These are phyloP conservation scores for Cygnus buccinator DNA, from an alignment of 2,113 vertebrate genomes.

Conservation along the genomic window DNA sequence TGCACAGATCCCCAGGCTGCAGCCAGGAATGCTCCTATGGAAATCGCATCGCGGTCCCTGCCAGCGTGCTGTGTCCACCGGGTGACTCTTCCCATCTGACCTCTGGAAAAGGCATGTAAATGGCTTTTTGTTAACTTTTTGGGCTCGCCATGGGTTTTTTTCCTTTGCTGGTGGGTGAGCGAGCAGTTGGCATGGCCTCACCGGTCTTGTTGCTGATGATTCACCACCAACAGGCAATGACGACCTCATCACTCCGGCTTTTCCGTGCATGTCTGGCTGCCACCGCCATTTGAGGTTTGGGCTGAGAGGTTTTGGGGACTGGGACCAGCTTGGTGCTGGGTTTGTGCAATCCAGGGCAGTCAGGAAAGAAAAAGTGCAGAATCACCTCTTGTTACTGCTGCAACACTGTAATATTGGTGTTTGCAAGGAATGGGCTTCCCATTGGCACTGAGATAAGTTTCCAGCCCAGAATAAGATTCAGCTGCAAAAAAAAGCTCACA, in stretches of 20 bases:
- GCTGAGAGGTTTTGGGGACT: neutral
- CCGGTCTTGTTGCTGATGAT: neutral
- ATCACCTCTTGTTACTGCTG: neutral
- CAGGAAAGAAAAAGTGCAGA: neutral
- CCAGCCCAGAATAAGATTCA: neutral
- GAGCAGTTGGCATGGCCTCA: neutral
- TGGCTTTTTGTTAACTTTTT: neutral
- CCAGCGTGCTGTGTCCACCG: fast-evolving
- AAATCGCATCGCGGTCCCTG: fast-evolving
- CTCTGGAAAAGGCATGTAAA: neutral
- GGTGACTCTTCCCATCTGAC: neutral
- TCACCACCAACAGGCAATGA: neutral
- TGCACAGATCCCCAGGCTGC: neutral
- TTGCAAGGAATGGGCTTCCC: neutral
- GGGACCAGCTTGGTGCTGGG: neutral
- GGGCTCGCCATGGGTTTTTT: neutral
- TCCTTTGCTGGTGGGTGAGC: neutral
- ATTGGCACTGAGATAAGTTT: fast-evolving
- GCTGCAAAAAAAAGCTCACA: neutral
- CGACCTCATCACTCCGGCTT: fast-evolving
- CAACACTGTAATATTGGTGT: fast-evolving
- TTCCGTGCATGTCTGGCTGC: neutral
- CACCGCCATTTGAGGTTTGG: neutral
- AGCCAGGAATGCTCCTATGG: neutral
- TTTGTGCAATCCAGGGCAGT: neutral